Conservation (phyloP, 2,888 invertebrate genomes). For the Disparrhopalites patrizii region DNA sequence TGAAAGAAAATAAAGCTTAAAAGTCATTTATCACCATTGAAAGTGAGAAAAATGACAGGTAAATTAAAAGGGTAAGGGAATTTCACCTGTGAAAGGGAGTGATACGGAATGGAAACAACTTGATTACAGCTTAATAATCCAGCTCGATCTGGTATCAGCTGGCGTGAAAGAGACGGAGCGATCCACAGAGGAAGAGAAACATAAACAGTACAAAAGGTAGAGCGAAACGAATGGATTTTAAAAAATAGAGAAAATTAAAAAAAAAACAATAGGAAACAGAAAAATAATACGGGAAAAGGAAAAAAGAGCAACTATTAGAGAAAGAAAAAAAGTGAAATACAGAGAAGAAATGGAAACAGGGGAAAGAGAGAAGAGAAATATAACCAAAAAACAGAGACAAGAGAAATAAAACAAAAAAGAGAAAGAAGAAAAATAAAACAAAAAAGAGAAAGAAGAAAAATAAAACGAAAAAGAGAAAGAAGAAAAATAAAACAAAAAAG, state of each 20-base stretch:
- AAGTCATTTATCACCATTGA: background rate
- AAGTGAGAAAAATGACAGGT: background rate
- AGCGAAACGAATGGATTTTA: background rate
- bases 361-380: background rate
- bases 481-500: background rate
- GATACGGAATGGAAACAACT: background rate
- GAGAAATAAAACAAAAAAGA: background rate
- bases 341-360: background rate
- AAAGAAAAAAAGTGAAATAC: background rate
- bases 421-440: background rate
- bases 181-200: too few species aligned
- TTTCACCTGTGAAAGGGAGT: too few species aligned
- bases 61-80: slow-evolving; percentile 9
- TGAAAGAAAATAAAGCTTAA: background rate
- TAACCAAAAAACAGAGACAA: background rate
- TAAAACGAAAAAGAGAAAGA: background rate
- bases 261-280: background rate
- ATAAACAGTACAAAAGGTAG: too few species aligned
- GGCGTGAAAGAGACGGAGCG: too few species aligned
- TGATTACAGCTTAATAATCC: background rate
- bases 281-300: background rate
- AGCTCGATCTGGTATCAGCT: too few species aligned
- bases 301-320: background rate
- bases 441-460: background rate
- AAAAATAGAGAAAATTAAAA: background rate